Conservation (phyloP, 2,113 vertebrate species). For the Lethenteron camtschaticum region DNA sequence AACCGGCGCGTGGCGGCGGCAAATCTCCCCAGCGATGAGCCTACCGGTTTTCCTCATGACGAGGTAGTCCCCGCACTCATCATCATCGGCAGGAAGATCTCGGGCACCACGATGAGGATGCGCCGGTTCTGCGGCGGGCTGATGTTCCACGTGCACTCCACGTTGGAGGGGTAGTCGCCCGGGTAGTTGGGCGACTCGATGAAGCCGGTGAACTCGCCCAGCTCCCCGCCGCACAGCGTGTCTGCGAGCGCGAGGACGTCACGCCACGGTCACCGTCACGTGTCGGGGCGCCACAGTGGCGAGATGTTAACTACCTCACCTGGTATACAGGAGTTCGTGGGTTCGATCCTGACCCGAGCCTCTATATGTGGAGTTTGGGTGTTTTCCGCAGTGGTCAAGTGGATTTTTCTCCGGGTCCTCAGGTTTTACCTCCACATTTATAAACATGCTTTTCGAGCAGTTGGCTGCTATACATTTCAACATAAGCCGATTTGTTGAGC, state of each 20-base stretch:
- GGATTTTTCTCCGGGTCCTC: too few species aligned
- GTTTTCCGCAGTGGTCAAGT: too few species aligned
- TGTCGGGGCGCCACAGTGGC: too few species aligned
- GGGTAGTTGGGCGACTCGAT: slow-evolving; percentile 96
- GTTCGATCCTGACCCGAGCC: too few species aligned
- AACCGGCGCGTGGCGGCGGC: too few species aligned
- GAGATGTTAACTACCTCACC: too few species aligned
- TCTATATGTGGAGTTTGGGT: too few species aligned
- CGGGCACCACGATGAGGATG: slow-evolving; percentile 82
- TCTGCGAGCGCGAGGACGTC: slow-evolving; percentile 27
- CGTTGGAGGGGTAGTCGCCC: slow-evolving; percentile 80
- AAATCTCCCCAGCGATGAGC: slow-evolving; percentile 14
- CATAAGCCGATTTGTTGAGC: too few species aligned
- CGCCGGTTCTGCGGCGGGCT: slow-evolving; percentile 75
- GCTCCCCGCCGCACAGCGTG: slow-evolving; percentile 64
- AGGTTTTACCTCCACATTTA: too few species aligned
- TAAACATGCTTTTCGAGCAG: too few species aligned
- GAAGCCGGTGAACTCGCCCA: slow-evolving; percentile 78
- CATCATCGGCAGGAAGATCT: slow-evolving; percentile 93
- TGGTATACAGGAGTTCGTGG: too few species aligned
- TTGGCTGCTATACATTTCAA: too few species aligned
- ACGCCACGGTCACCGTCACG: not conserved
- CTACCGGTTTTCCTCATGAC: slow-evolving; percentile 94
- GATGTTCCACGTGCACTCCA: slow-evolving; percentile 81
- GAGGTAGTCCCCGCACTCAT: slow-evolving; percentile 87